phyloP scores from a whole-genome alignment of 1,140 invertebrate species.

The Drosophila repletoides region DNA sequence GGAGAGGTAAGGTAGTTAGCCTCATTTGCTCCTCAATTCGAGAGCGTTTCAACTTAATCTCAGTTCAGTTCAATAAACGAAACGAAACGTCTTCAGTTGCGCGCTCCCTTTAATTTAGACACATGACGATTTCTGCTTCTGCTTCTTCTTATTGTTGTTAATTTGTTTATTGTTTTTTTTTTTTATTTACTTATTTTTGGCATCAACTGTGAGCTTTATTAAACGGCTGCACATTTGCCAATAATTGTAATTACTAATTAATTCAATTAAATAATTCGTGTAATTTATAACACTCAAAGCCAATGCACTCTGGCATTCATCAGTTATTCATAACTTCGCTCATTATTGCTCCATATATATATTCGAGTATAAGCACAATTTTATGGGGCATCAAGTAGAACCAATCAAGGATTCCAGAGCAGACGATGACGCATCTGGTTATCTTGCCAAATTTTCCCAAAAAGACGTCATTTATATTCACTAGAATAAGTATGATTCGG shows the following conservation, averaged over 20 bases:
- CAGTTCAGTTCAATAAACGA: slow-evolving; percentile 48
- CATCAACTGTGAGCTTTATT: slow-evolving; percentile 25
- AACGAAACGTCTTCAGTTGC: slow-evolving; percentile 33
- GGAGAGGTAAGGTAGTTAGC: slow-evolving; percentile 48
- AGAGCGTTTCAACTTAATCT: slow-evolving; percentile 32
- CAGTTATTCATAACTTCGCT: slow-evolving; percentile 2
- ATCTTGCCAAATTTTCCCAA: not conserved
- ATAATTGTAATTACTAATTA: slow-evolving; percentile 63
- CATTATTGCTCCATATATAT: not conserved
- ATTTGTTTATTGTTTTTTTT: slow-evolving; percentile 40
- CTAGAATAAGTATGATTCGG: slow-evolving; percentile 23
- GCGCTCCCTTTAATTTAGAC: slow-evolving; percentile 69
- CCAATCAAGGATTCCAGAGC: not conserved
- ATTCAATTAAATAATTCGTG: slow-evolving; percentile 67
- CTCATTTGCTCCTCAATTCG: slow-evolving; percentile 39
- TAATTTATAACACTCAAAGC: slow-evolving; percentile 35
- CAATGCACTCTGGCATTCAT: slow-evolving; percentile 37
- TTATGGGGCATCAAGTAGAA: slow-evolving; percentile 1
- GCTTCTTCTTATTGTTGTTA: slow-evolving; percentile 31
- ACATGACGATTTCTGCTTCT: slow-evolving; percentile 40
- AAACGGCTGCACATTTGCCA: slow-evolving; percentile 24
- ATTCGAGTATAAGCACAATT: no score
- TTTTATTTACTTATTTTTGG: slow-evolving; percentile 17
- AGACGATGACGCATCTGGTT: slow-evolving; percentile 20
- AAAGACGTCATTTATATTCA: slow-evolving; percentile 44